Evolutionary conservation across 1,140 invertebrate species (phyloP).

Genomic region (Glomeris maerens): DNA sequence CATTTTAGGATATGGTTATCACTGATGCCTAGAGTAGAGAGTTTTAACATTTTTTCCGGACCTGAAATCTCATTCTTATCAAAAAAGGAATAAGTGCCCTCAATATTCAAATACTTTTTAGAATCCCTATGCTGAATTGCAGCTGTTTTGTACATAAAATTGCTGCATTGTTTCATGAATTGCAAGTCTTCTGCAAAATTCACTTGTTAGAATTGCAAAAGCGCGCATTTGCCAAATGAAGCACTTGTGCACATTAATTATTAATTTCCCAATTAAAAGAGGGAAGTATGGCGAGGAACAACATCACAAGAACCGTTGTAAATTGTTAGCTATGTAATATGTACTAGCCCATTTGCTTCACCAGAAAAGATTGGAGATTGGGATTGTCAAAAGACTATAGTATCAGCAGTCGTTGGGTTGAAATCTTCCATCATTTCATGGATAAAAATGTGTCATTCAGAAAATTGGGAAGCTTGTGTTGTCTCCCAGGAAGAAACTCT

Average conservation of each 20-base stretch:
- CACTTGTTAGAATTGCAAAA: conserved; percentile 1
- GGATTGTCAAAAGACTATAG: conserved; percentile 6
- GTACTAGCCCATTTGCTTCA: conserved; percentile 8
- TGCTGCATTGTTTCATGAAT: conserved; percentile 8
- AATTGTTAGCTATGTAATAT: conserved; percentile 3
- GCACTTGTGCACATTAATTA: not conserved
- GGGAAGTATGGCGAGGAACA: conserved; percentile 1
- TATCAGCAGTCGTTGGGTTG: conserved; percentile 9
- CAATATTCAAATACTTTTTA: not conserved
- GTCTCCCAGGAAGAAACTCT: conserved; percentile 7
- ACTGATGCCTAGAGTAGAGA: conserved; percentile 17
- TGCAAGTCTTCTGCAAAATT: conserved; percentile 5
- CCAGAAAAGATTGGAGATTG: conserved; percentile 8
- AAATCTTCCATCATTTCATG: conserved; percentile 12
- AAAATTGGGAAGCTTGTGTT: conserved; percentile 11
- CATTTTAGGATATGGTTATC: conserved; percentile 20
- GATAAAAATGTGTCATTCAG: conserved; percentile 10
- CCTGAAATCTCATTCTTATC: conserved; percentile 5
- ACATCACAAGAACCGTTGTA: conserved; percentile 5
- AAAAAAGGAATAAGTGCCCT: not conserved
- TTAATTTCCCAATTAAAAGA: conserved; percentile 5
- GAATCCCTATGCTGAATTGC: conserved; percentile 1
- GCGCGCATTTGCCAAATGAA: conserved; percentile 4
- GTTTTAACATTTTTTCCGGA: conserved; percentile 12
- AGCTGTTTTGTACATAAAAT: conserved; percentile 6